Conservation (phyloP, 2,797 vertebrate genomes). For the Acomys russatus region DNA sequence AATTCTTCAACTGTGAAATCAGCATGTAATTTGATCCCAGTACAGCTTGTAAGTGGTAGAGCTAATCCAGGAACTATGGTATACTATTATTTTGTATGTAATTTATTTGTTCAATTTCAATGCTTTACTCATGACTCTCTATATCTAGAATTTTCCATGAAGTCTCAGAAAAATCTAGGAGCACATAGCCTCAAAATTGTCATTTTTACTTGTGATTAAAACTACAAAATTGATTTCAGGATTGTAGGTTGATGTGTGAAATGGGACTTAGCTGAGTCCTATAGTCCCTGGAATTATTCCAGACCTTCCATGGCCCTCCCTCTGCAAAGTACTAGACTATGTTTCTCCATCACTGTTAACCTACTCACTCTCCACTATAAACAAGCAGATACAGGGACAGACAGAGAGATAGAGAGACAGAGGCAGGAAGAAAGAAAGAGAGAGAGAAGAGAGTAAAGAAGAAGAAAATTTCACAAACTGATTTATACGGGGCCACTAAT, state of each 20-base stretch:
- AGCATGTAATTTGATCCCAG: slow-evolving; percentile 59
- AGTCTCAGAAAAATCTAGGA: slow-evolving; percentile 48
- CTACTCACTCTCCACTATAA: neutral
- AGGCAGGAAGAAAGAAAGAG: neutral
- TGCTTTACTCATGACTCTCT: slow-evolving; percentile 33
- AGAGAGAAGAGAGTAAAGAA: neutral
- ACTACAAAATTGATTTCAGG: slow-evolving; percentile 11
- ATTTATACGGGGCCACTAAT: slow-evolving; percentile 5
- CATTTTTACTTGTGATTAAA: slow-evolving; percentile 43
- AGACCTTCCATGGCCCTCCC: neutral
- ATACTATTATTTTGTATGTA: slow-evolving; percentile 44
- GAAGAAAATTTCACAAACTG: slow-evolving; percentile 44
- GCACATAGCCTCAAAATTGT: neutral
- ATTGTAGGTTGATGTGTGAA: neutral
- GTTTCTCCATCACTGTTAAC: slow-evolving; percentile 5
- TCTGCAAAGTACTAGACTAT: slow-evolving; percentile 1
- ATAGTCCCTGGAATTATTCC: slow-evolving; percentile 1
- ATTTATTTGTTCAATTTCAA: slow-evolving; percentile 50
- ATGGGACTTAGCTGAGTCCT: slow-evolving; percentile 32
- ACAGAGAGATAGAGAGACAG: neutral
- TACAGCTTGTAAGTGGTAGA: slow-evolving; percentile 39
- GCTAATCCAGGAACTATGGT: neutral
- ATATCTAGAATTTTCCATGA: slow-evolving; percentile 51
- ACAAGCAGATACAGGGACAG: neutral
- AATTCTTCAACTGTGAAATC: slow-evolving; percentile 56